Conservation (phyloP, 1,140 invertebrate species). For the Latrodectus geometricus region DNA sequence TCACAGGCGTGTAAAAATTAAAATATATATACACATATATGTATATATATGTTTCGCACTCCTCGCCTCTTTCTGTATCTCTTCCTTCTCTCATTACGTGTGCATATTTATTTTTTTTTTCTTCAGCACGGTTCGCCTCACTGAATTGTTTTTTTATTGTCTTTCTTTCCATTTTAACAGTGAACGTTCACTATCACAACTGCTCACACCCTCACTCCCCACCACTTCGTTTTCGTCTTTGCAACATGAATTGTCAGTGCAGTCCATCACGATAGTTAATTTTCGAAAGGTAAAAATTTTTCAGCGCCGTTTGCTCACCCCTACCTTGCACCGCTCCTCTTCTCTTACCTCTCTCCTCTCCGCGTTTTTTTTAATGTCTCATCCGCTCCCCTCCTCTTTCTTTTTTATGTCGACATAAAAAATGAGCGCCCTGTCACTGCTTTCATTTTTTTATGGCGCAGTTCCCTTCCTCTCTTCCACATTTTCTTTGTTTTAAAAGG, state of each 20-base stretch:
- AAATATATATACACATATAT: slow-evolving; percentile 4
- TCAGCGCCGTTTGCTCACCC: background rate
- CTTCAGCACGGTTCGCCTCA: background rate
- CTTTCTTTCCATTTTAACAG: background rate
- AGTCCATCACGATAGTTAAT: slow-evolving; percentile 58
- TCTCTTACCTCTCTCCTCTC: background rate
- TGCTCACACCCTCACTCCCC: background rate
- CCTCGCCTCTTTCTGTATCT: background rate
- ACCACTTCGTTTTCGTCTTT: background rate
- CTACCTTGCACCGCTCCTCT: background rate
- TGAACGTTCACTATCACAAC: background rate
- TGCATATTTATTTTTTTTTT: slow-evolving; percentile 1
- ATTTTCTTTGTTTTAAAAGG: background rate
- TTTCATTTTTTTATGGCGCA: slow-evolving; percentile 43
- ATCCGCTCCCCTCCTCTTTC: slow-evolving; percentile 4
- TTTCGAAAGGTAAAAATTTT: slow-evolving; percentile 53
- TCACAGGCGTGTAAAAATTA: slow-evolving; percentile 2
- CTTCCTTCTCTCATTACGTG: slow-evolving; percentile 22
- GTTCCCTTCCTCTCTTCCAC: background rate
- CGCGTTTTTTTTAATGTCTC: background rate
- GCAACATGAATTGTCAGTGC: slow-evolving; percentile 12
- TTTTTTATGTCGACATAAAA: slow-evolving; percentile 35
- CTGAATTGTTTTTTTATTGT: background rate
- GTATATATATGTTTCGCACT: background rate
- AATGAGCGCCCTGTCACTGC: slow-evolving; percentile 49